These are phyloP conservation scores for Aselliscus stoliczkanus DNA, from an alignment of 2,797 vertebrate species.

Conservation along the genomic window DNA sequence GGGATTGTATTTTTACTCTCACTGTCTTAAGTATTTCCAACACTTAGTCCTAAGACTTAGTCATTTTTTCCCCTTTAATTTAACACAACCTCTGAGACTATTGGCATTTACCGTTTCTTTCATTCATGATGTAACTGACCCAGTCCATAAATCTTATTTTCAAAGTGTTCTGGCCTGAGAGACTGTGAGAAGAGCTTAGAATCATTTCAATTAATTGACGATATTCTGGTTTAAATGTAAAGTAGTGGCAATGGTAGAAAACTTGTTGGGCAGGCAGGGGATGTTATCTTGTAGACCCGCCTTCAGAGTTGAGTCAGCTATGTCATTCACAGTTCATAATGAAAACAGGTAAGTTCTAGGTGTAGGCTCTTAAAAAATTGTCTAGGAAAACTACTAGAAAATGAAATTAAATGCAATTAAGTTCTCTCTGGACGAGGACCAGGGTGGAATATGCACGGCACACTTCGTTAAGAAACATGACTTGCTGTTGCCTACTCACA, in stretches of 20 bases:
- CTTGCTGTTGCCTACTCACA: background rate
- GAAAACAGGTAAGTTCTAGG: constrained; percentile 3
- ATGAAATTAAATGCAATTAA: background rate
- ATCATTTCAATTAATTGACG: background rate
- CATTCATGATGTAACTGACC: background rate
- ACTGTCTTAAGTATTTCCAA: constrained; percentile 3
- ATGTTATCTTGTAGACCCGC: background rate
- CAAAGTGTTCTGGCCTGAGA: background rate
- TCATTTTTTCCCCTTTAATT: background rate
- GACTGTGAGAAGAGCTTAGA: background rate
- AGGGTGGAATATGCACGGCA: background rate
- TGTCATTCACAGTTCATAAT: background rate
- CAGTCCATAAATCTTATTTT: background rate
- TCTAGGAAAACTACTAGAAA: constrained; percentile 18
- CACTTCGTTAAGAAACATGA: background rate
- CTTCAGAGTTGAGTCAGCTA: background rate
- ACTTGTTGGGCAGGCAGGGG: background rate
- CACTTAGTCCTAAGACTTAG: background rate
- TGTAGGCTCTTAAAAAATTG: background rate
- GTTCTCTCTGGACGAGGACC: background rate
- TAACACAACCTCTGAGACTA: background rate
- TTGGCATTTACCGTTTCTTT: background rate
- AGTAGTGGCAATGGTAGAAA: constrained; percentile 2
- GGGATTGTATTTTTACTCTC: background rate
- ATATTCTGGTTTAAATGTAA: constrained; percentile 9